phyloP scores from a whole-genome alignment of 2,797 vertebrate species.

The Pipistrellus pipistrellus region DNA sequence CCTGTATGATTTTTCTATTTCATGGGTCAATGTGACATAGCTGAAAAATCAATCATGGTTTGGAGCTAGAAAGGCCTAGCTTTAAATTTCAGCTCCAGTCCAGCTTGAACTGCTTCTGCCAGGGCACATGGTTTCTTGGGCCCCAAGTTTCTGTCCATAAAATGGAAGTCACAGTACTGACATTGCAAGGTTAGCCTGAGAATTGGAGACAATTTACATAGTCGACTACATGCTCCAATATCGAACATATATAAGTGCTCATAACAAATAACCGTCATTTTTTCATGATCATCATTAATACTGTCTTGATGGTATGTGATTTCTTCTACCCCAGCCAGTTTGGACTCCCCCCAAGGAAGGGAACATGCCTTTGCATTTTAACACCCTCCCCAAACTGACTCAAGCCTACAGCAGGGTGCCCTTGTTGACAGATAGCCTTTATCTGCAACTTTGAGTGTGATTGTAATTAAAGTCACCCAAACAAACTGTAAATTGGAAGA shows the following conservation, averaged over 20 bases:
- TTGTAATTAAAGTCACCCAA: neutral
- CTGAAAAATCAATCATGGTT: neutral
- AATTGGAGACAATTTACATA: neutral
- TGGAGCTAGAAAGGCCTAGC: neutral
- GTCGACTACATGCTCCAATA: neutral
- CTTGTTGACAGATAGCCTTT: neutral
- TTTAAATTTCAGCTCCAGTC: neutral
- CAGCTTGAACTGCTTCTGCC: neutral
- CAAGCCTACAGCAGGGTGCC: neutral
- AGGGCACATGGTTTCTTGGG: neutral
- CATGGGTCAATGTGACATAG: neutral
- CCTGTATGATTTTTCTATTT: neutral
- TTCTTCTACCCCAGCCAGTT: neutral
- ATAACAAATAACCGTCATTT: neutral
- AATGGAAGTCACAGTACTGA: neutral
- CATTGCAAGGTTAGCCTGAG: neutral
- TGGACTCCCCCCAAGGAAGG: neutral
- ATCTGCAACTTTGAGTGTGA: neutral
- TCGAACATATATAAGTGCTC: neutral
- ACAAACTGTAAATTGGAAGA: neutral
- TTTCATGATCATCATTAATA: neutral
- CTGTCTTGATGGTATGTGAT: neutral
- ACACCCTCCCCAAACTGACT: neutral
- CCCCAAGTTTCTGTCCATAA: neutral
- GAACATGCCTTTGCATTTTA: neutral